Evolutionary conservation across 1,140 invertebrate species (phyloP).

Genomic region (Temnothorax nylanderi): DNA sequence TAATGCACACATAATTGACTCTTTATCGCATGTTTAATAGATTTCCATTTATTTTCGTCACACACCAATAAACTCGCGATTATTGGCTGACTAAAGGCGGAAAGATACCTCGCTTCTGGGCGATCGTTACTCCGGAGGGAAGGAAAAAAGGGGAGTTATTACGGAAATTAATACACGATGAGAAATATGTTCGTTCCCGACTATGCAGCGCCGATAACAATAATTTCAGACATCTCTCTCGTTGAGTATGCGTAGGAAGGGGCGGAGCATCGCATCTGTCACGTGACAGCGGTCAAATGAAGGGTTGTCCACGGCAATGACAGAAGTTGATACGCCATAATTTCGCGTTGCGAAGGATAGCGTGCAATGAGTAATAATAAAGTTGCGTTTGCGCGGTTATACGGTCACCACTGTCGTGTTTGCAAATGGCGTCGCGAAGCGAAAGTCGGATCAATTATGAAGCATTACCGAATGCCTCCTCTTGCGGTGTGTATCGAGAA

Average conservation of each 20-base stretch:
- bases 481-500: background rate
- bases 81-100: background rate
- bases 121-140: background rate
- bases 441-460: conserved; percentile 40
- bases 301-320: conserved; percentile 33
- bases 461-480: background rate
- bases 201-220: conserved; percentile 26
- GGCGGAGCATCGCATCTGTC: conserved; percentile 59
- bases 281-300: conserved; percentile 47
- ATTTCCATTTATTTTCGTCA: conserved; percentile 25
- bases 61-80: conserved; percentile 10
- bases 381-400: conserved; percentile 29
- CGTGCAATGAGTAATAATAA: conserved; percentile 33
- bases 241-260: conserved; percentile 8
- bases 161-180: conserved; percentile 24
- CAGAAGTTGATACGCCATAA: conserved; percentile 64
- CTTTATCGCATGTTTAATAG: conserved; percentile 5
- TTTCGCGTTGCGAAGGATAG: conserved; percentile 44
- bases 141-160: background rate
- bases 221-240: conserved; percentile 37
- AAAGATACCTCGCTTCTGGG: background rate
- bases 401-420: background rate
- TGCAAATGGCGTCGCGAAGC: conserved; percentile 31
- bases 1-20: conserved; percentile 2
- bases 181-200: conserved; percentile 12